Percentiles rank a stretch among this genome's conserved stretches.
These are phyloP conservation scores for Pantala flavescens DNA, from an alignment of 1,140 invertebrate species.

Conservation along the genomic window DNA sequence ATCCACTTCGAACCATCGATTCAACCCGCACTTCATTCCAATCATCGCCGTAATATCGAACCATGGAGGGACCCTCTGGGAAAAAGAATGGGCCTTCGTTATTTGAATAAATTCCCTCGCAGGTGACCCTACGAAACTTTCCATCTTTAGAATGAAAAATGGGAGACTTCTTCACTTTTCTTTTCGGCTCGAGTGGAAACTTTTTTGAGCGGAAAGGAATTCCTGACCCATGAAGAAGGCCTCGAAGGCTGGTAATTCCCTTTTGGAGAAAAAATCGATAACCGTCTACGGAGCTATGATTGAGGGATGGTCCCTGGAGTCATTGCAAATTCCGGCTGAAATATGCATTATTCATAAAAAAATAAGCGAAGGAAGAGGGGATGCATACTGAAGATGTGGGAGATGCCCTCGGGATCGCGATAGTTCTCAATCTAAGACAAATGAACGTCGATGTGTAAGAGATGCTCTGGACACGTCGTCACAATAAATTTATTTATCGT, in stretches of 20 bases:
- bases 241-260: not conserved
- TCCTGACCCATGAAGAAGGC: not conserved
- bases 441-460: not conserved
- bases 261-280: not conserved
- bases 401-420: not conserved
- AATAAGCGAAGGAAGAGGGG: not conserved
- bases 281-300: not conserved
- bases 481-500: not conserved
- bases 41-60: too few relatives aligned
- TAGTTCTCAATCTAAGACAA: not conserved
- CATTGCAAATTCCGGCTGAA: constrained; percentile 1
- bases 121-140: too few relatives aligned
- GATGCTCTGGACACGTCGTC: not conserved
- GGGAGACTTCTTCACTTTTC: too few relatives aligned
- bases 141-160: too few relatives aligned
- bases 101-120: too few relatives aligned
- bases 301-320: not conserved
- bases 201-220: too few relatives aligned
- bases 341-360: constrained; percentile 7
- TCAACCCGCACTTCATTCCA: too few relatives aligned
- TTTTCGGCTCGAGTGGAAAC: too few relatives aligned
- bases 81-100: too few relatives aligned
- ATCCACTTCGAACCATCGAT: too few relatives aligned
- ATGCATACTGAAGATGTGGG: not conserved
- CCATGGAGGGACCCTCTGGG: too few relatives aligned